Conservation (phyloP, 2,888 invertebrate species). For the Corbicula japonica region DNA sequence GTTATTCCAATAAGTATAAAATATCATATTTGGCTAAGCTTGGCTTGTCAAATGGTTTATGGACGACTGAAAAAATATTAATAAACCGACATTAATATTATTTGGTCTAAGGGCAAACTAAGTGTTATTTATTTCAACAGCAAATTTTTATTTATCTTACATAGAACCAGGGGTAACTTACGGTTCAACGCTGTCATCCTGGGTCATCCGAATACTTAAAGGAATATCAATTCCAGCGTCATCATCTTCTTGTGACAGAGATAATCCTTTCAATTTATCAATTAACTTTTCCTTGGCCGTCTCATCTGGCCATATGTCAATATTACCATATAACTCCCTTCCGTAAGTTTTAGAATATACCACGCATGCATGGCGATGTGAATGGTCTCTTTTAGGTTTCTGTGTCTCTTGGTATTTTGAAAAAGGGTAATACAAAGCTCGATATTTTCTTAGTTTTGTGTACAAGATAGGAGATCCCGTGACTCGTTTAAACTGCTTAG, state of each 20-base stretch:
- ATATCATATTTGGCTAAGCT: too few relatives aligned
- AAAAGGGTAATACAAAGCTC: slow-evolving; percentile 55
- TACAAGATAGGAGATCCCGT: slow-evolving; percentile 55
- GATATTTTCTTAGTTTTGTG: slow-evolving; percentile 40
- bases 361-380: slow-evolving; percentile 36
- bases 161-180: too few relatives aligned
- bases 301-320: slow-evolving; percentile 59
- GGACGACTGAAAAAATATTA: too few relatives aligned
- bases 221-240: slow-evolving; percentile 41
- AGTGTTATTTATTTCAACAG: too few relatives aligned
- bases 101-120: too few relatives aligned
- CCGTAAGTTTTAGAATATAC: slow-evolving; percentile 54
- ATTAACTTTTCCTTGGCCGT: slow-evolving; percentile 28
- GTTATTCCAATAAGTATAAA: too few relatives aligned
- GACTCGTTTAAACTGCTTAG: slow-evolving; percentile 46
- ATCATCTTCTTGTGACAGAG: slow-evolving; percentile 23
- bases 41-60: too few relatives aligned
- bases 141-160: too few relatives aligned
- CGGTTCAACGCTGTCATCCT: too few relatives aligned
- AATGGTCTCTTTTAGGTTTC: slow-evolving; percentile 24
- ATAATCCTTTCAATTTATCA: slow-evolving; percentile 32
- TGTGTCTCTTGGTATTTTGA: slow-evolving; percentile 26
- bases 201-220: too few relatives aligned
- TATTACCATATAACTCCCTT: slow-evolving; percentile 52
- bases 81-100: too few relatives aligned